Percentiles rank a stretch among this genome's conserved stretches.
These are phyloP conservation scores for Dendrocincla fuliginosa DNA, from an alignment of 2,797 vertebrate species.

Conservation along the genomic window DNA sequence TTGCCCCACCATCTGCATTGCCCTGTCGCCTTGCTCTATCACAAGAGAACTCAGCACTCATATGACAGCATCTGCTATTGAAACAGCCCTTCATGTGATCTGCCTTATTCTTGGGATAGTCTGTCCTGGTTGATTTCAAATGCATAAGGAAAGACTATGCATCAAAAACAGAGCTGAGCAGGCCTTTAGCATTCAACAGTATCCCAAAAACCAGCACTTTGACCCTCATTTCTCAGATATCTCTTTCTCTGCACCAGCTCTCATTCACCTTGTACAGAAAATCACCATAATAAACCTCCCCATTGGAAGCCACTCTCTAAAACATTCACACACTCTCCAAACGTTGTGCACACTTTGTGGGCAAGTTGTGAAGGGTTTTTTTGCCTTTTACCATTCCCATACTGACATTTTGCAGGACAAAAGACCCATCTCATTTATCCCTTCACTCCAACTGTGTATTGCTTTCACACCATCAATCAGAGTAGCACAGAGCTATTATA, in stretches of 20 bases:
- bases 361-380: not conserved
- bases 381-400: not conserved
- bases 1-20: not conserved
- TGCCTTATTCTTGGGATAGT: not conserved
- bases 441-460: not conserved
- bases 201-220: not conserved
- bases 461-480: not conserved
- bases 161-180: not conserved
- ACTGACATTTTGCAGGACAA: not conserved
- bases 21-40: not conserved
- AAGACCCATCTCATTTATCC: not conserved
- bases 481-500: not conserved
- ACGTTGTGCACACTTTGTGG: not conserved
- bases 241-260: not conserved
- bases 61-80: not conserved
- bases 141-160: not conserved
- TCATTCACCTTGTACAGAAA: not conserved
- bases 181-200: not conserved
- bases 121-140: not conserved
- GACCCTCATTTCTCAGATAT: not conserved
- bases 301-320: not conserved
- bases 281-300: not conserved
- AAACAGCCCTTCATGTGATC: not conserved
- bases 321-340: not conserved
- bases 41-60: accelerated